Base-by-base conservation (phyloP, 1,140 invertebrate genomes). In the Trissolcus basalis region DNA sequence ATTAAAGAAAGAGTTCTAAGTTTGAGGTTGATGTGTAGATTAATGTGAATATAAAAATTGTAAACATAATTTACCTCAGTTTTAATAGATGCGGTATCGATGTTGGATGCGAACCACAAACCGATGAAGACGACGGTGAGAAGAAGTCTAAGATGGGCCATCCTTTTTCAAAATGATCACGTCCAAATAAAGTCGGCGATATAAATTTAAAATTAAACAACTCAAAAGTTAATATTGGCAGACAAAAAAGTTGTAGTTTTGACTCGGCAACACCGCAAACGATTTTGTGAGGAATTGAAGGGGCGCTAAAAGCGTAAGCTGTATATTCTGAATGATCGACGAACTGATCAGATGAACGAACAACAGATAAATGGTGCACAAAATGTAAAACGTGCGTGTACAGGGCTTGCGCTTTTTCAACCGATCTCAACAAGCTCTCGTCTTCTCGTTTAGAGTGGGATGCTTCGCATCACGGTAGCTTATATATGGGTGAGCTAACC, bases 401-500 rank as follows among this genome's bases (percentile, higher is more conserved):
- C 51, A 59, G 59, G 51, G 64, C 51, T 69, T 77, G 60, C 60
- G 63, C 55, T 65, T 67, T 74, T 74, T 80, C 67, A 69, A 74
- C 77, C 71, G 77, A 78, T 80, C 76, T 68, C 67, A 74, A 79
- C 83, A 81, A 85, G 82, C 77, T 83, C 82, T 78, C 19, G 80
- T 78, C 80, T 82, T 80, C 84, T 82, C 79, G 79, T 86, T 81
- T 83, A 82, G 83, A 86, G 77, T 86, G 85, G 80, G 79, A 84
- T 79, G 82, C 81, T 83, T 80, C 77, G 82, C 80, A 76, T 80
- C 77, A 69, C 79, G 70, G 61, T 79, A 72, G 85, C 82, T 85
- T 87, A 87, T 87, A 87, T 86, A 87, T 54, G 83, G 78, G 76
- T 78, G 83, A 78, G 81, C 80, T 82, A 83, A 80, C 76, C 47